Base-by-base conservation (phyloP, 2,888 invertebrate species). In the Calephelis perditalis region DNA sequence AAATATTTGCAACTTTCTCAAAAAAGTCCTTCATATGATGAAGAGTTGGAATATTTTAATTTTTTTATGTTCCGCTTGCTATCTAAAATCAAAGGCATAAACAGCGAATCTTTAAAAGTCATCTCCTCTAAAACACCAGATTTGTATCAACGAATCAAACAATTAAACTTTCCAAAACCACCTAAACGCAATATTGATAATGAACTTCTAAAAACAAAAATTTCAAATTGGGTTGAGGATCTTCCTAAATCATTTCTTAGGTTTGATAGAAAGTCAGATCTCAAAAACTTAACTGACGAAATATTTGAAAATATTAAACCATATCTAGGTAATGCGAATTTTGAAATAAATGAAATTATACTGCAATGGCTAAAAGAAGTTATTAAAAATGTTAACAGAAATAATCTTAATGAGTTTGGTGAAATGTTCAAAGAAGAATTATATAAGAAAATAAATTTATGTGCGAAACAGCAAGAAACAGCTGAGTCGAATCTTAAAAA, bases 31-130 rank as follows among this genome's bases (percentile, higher is more conserved):
- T 37, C 49, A 8, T 56, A 63, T 7, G 26, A 45, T 10, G 56
- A 63, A n/a, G 66, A 67, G 36, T n/a, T 67, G 9, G 66, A 67
- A 47, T 52, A 65, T 49, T 57, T 67, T 12, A 65, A 63, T 56
- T 67, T 63, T 56, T 59, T 62, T 61, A 63, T 65, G 59, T 67
- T 59, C 59, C 63, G 62, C 6, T 35, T 26, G 35, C 11, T 52
- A 11, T 35, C 11, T 11, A 61, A 59, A 59, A 60, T 46, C 62
- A 40, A 60, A 61, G 36, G 59, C 62, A 52, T 44, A 61, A 4
- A 56, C 15, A n/a, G 55, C 56, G 59, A 65, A 56, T 11, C 37
- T 37, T 56, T 65, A 49, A 61, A 56, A 9, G n/a, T 37, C 6
- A 56, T 62, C 4, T 58, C 63, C 43, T 56, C 44, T 7, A 63